Base-by-base conservation (phyloP, 2,113 vertebrate genomes). In the Cricetomys ansorgei region DNA sequence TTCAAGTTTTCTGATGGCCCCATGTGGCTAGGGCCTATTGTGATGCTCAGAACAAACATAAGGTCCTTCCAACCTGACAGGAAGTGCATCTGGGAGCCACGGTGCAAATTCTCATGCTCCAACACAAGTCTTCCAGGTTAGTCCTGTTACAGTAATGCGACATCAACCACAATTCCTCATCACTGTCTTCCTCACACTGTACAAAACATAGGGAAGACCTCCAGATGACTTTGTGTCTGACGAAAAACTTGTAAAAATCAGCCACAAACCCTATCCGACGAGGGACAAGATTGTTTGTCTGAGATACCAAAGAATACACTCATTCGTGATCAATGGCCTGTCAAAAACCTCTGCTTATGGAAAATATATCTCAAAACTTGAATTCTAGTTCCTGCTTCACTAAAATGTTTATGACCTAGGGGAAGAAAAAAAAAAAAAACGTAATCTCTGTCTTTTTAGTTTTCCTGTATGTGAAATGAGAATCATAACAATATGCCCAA, bases 11-110 rank as follows among this genome's bases (percentile, higher is more conserved):
- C 5, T 57, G 25, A 43, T 34, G 64, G 6, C 2, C 9, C 29
- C 13, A 1, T n/a, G 19, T 48, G 53, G 19, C 57, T 7, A 59
- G 34, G 1, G 3, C 0, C 37, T n/a, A 53, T 15, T 17, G 2
- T 50, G 21, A 25, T 79, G 3, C 9, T 31, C 29, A 45, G 23
- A 15, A 1, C 7, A 67, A 34, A 34, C 21, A 62, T 5, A 50
- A 70, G 43, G 34, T 0, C 29, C 64, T 7, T 83, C n/a, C 69
- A 29, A 12, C 88, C 23, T 43, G 31, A 90, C 8, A 57, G 48
- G 75, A 85, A 87, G 19, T 59, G 72, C 79, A 80, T 50, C 9
- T 69, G 27, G 25, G 27, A 85, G 55, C 3, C 65, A 5, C 16
- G 17, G 34, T 29, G 25, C 29, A 65, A 19, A 48, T 27, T 34